Evolutionary conservation across 2,888 invertebrate genomes (phyloP), one percentile per base, ranked within the genome.

Genomic region (Cephonodes hylas): DNA sequence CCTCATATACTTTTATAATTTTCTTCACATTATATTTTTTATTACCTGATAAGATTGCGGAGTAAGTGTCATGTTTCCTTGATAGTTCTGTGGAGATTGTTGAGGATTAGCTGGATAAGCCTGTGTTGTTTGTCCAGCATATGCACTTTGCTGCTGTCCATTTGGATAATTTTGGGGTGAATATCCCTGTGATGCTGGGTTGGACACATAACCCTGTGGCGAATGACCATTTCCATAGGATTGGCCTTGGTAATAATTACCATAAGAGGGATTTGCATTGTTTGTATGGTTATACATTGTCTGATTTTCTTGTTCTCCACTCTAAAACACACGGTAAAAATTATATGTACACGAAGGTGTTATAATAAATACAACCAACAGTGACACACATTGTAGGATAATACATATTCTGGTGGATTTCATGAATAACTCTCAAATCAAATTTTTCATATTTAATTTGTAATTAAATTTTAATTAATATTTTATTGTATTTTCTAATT

Each of bases 41-140:
- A 62, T 70, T 80, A 91, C 94, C 83, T 94, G 94, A 68, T 93
- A 94, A 65, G 91, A 85, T 73, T 94, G 93, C 46, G 93, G 83
- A 58, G 91, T 86, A 70, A 91, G 91, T 34, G 87, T 85, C 70
- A 93, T 89, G 69, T 79, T 89, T 45, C 85, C 88, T 67, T 89
- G 89, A 70, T 90, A 91, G 65, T 74, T 84, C 69, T 91, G 92
- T 22, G 91, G 84, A 23, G 91, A 80, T 66, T 88, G 91, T 68
- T 90, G 91, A 42, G 89, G 83, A 67, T 90, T 91, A 3, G 83
- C 71, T n/a, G 90, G 86, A 65, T 91, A 92, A 10, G 81, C 86
- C 58, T 90, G 90, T 10, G 84, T 74, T n/a, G 84, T 67, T 60
- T 84, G 89, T 15, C 83, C 86, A n/a, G 85, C 71, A 64, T 90